A percentile compares a stretch with the other conserved stretches of the same genome.
These are phyloP conservation scores for Marronus borbonicus DNA, from an alignment of 2,888 invertebrate species.

Conservation along the genomic window DNA sequence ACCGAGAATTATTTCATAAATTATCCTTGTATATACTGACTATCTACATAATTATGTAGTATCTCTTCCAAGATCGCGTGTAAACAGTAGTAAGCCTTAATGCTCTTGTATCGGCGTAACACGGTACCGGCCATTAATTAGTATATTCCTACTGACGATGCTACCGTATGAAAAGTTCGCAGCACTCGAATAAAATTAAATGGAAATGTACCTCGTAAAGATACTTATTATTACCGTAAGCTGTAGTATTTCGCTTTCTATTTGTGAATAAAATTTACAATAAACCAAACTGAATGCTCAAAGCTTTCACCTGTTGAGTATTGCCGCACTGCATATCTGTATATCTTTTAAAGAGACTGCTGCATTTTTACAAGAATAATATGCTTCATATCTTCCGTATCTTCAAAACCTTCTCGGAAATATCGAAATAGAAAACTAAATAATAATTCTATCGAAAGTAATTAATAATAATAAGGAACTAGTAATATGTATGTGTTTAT, in stretches of 20 bases:
- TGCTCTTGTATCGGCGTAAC: conserved; percentile 26
- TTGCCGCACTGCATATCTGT: too few relatives aligned
- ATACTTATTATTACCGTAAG: neutral
- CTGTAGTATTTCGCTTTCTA: neutral
- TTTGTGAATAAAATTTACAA: too few relatives aligned
- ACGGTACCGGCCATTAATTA: conserved; percentile 25
- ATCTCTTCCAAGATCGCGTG: conserved; percentile 39
- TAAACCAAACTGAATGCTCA: too few relatives aligned
- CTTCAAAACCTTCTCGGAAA: too few relatives aligned
- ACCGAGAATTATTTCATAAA: conserved; percentile 37
- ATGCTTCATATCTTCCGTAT: too few relatives aligned
- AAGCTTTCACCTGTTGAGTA: too few relatives aligned
- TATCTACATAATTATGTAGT: conserved; percentile 33
- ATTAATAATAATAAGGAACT: too few relatives aligned
- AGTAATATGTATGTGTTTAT: too few relatives aligned
- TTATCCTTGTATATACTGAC: conserved; percentile 33
- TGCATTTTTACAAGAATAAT: too few relatives aligned
- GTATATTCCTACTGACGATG: conserved; percentile 2
- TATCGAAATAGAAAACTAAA: too few relatives aligned
- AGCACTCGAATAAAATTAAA: conserved; percentile 19
- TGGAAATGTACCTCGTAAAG: neutral
- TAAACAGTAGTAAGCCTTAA: conserved; percentile 29
- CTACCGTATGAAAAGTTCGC: conserved; percentile 1
- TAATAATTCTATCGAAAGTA: too few relatives aligned
- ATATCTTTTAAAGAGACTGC: too few relatives aligned